Evolutionary conservation across 2,888 invertebrate species (phyloP).

Genomic region (Metellina segmentata): DNA sequence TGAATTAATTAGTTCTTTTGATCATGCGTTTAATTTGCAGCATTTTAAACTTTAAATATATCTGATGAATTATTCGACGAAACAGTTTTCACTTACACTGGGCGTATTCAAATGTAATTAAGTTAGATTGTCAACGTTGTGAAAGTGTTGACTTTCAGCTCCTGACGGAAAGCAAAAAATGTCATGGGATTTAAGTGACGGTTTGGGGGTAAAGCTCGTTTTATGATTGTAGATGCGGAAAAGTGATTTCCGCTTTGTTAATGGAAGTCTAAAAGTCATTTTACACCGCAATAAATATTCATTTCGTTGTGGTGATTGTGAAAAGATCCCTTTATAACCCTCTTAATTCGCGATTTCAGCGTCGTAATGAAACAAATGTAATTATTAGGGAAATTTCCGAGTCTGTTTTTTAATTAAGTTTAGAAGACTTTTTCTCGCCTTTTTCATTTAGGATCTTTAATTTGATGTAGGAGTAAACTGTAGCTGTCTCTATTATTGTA

Average conservation of each 20-base stretch:
- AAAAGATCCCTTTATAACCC: neutral
- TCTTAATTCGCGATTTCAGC: neutral
- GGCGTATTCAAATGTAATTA: neutral
- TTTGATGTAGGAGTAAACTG: too few relatives aligned
- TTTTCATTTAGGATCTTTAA: too few relatives aligned
- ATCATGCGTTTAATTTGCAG: neutral
- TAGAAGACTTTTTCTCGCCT: neutral
- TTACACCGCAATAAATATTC: conserved; percentile 31
- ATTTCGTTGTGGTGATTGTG: neutral
- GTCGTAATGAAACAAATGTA: neutral
- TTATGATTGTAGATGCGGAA: neutral
- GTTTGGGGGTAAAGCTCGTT: neutral
- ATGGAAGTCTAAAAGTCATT: conserved; percentile 27
- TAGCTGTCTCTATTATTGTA: too few relatives aligned
- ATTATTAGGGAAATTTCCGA: neutral
- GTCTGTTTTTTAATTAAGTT: neutral
- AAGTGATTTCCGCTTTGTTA: conserved; percentile 1
- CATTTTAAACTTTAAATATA: neutral
- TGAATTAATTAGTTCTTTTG: too few relatives aligned
- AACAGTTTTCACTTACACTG: neutral
- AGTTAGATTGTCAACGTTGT: neutral
- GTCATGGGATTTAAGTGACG: too few relatives aligned
- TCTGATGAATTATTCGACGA: neutral
- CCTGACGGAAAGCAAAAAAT: too few relatives aligned
- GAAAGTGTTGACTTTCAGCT: neutral